phyloP scores from a whole-genome alignment of 2,888 invertebrate species.

The Callyntrura guangdongensis region DNA sequence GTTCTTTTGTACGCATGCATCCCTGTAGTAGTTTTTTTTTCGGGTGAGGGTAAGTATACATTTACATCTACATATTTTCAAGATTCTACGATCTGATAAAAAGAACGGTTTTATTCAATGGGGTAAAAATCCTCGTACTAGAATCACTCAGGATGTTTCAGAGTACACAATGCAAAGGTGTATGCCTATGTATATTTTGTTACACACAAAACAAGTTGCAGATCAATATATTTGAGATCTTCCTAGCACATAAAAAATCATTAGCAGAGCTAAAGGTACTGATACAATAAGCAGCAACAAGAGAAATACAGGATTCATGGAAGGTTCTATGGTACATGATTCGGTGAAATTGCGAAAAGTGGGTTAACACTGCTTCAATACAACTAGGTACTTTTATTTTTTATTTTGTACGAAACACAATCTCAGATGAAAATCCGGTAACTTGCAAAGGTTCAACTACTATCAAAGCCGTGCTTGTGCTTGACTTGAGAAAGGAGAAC shows the following conservation, averaged over 20 bases:
- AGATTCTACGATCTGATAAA: slow-evolving; percentile 4
- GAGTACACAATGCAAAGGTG: neutral
- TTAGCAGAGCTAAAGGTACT: neutral
- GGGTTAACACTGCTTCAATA: slow-evolving; percentile 52
- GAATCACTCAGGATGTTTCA: neutral
- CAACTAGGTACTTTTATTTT: neutral
- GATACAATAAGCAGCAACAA: neutral
- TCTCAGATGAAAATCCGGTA: slow-evolving; percentile 2
- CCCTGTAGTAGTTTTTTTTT: neutral
- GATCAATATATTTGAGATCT: slow-evolving; percentile 64
- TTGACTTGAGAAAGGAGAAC: neutral
- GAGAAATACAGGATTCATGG: slow-evolving; percentile 14
- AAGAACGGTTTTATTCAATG: slow-evolving; percentile 38
- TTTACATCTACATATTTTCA: neutral
- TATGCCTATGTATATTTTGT: neutral
- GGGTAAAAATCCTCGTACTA: slow-evolving; percentile 26
- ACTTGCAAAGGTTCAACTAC: neutral
- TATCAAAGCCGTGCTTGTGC: neutral
- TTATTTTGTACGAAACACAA: neutral
- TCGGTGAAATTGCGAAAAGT: slow-evolving; percentile 62
- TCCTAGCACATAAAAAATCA: slow-evolving; percentile 70
- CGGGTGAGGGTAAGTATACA: neutral
- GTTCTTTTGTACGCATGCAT: neutral
- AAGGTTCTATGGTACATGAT: slow-evolving; percentile 31
- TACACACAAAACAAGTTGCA: slow-evolving; percentile 33